Evolutionary conservation across 2,113 vertebrate species (phyloP).

Genomic region (Odocoileus virginianus): DNA sequence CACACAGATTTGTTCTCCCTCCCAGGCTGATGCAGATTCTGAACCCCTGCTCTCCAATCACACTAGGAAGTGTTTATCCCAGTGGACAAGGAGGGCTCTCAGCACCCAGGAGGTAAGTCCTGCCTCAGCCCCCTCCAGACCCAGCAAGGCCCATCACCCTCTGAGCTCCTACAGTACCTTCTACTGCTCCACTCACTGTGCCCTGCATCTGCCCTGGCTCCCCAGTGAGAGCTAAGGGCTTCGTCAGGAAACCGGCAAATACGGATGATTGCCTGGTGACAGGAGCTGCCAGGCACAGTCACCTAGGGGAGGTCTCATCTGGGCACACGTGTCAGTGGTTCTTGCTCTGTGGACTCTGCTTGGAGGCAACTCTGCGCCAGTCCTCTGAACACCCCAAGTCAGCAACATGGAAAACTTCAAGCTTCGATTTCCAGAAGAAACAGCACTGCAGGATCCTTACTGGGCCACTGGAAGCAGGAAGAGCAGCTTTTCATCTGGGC

Average conservation of each 20-base stretch:
- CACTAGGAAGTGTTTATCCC: background rate
- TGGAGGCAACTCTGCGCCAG: background rate
- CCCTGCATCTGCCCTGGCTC: background rate
- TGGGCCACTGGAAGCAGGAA: background rate
- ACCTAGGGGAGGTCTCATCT: background rate
- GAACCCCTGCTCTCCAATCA: background rate
- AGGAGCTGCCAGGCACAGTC: too few relatives aligned
- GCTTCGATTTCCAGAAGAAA: background rate
- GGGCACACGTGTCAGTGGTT: background rate
- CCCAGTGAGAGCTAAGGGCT: background rate
- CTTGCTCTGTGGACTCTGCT: background rate
- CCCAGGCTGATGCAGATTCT: accelerated
- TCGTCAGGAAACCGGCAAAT: background rate
- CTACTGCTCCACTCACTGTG: background rate
- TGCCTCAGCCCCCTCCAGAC: background rate
- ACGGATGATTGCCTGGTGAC: background rate
- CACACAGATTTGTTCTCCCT: too few relatives aligned
- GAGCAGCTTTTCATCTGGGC: background rate
- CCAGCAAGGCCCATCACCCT: background rate
- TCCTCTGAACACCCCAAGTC: background rate
- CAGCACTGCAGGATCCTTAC: background rate
- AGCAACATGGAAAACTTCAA: background rate
- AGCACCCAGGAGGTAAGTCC: background rate
- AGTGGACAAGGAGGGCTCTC: background rate
- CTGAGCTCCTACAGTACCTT: background rate